Conservation (phyloP, 1,140 invertebrate species). For the Pinna nobilis region DNA sequence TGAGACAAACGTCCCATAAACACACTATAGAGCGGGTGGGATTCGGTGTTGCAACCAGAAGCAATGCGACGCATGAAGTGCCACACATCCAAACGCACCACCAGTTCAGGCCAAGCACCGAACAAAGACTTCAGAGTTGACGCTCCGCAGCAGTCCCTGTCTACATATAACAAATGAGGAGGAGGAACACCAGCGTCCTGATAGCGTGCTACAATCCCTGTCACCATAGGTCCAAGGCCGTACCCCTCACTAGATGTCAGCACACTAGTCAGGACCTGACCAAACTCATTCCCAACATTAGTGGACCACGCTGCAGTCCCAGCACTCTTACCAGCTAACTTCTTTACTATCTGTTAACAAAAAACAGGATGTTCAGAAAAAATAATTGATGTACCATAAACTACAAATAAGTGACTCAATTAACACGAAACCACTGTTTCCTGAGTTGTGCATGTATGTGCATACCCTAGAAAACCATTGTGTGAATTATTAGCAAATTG, state of each 20-base stretch:
- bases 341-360: too few species aligned
- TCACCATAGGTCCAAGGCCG: constrained; percentile 12
- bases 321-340: constrained; percentile 26
- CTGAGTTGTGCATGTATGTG: too few species aligned
- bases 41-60: constrained; percentile 43
- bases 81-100: constrained; percentile 57
- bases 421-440: not conserved
- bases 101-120: constrained; percentile 19
- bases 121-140: constrained; percentile 12
- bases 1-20: constrained; percentile 50
- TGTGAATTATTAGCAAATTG: too few species aligned
- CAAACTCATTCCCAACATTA: constrained; percentile 51
- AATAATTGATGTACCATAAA: too few species aligned
- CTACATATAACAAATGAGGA: constrained; percentile 34
- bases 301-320: constrained; percentile 47
- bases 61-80: constrained; percentile 58
- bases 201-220: constrained; percentile 3
- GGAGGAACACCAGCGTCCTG: not conserved
- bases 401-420: too few species aligned
- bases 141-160: constrained; percentile 30
- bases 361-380: too few species aligned
- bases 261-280: constrained; percentile 46
- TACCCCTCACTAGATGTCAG: constrained; percentile 38
- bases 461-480: too few species aligned
- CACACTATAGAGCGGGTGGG: constrained; percentile 46